These are phyloP conservation scores for Euura lappo DNA, from an alignment of 1,140 invertebrate genomes.

Conservation along the genomic window DNA sequence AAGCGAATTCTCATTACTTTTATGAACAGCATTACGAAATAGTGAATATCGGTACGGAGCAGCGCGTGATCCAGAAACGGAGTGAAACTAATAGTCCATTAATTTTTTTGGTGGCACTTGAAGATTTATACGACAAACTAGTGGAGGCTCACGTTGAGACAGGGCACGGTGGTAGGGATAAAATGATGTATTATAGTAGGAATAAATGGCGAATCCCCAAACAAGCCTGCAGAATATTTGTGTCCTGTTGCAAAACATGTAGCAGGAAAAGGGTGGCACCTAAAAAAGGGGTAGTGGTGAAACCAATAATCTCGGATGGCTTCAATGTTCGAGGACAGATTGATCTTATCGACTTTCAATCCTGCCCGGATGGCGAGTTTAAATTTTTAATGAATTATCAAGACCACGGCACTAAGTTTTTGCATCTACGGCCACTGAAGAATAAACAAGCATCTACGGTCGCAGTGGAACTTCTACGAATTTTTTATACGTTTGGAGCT, in stretches of 20 bases:
- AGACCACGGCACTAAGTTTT: conserved; percentile 57
- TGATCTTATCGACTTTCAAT: conserved; percentile 44
- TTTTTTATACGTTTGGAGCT: conserved; percentile 51
- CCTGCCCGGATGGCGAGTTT: conserved; percentile 38
- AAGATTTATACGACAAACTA: conserved; percentile 35
- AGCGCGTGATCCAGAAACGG: neutral
- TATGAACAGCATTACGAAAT: neutral
- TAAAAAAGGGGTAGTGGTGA: conserved; percentile 27
- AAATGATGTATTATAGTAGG: conserved; percentile 25
- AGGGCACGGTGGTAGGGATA: conserved; percentile 36
- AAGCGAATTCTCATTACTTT: no score
- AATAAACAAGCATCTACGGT: conserved; percentile 50
- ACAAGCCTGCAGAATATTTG: neutral
- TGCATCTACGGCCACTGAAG: conserved; percentile 46
- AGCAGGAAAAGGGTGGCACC: conserved; percentile 13
- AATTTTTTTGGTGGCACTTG: conserved; percentile 17
- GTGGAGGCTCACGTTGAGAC: conserved; percentile 27
- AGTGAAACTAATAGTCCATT: neutral
- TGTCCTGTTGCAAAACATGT: neutral
- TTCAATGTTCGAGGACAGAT: conserved; percentile 38
- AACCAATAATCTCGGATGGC: conserved; percentile 27
- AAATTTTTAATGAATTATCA: conserved; percentile 53
- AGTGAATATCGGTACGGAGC: neutral
- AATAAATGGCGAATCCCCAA: neutral
- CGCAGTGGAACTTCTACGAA: conserved; percentile 45